Evolutionary conservation across 2,113 vertebrate species (phyloP), one percentile per base, ranked within the genome.

Genomic region (Platichthys flesus): DNA sequence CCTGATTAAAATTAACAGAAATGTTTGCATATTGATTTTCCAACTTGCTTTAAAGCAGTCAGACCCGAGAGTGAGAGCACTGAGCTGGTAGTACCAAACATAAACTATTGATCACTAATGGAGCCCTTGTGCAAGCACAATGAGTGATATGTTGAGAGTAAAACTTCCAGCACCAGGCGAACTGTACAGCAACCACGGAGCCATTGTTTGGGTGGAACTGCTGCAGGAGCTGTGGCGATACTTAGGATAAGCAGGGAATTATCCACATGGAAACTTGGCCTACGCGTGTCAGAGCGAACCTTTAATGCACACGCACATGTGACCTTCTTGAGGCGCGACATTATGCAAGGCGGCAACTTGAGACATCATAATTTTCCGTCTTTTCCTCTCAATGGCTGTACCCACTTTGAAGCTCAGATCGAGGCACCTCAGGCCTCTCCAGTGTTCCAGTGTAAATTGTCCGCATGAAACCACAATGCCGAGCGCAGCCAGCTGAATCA

Each of bases 401-500:
- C 59, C 74, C 67, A 89, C 88, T 84, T 80, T 79, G 79, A 85
- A 83, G 90, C 85, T 82, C 62, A 69, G 79, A 77, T 78, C 37
- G 2, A 16, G 54, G 71, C 82, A 82, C 88, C 83, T 81, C 74
- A 3, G 85, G 85, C 72, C 67, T 74, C 42, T 35, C 67, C 54
- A 28, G 66, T 18, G 18, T 88, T 35, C 67, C 54, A 28, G 66
- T 18, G 18, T 88, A 85, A 84, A 58, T 63, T 76, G 76, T 76
- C 81, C 61, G 77, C 73, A 70, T 84, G 61, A 76, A 89, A 89
- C 76, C n/a, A 64, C 56, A 59, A 71, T 78, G 83, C 73, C 24
- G 82, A 86, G 85, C 4, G 79, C 88, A 90, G 51, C 60, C 84
- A 58, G 74, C 86, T 88, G 85, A 82, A 87, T 86, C 89, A 88